These are phyloP conservation scores for Eutrigla gurnardus DNA, from an alignment of 2,797 vertebrate species.

Conservation along the genomic window DNA sequence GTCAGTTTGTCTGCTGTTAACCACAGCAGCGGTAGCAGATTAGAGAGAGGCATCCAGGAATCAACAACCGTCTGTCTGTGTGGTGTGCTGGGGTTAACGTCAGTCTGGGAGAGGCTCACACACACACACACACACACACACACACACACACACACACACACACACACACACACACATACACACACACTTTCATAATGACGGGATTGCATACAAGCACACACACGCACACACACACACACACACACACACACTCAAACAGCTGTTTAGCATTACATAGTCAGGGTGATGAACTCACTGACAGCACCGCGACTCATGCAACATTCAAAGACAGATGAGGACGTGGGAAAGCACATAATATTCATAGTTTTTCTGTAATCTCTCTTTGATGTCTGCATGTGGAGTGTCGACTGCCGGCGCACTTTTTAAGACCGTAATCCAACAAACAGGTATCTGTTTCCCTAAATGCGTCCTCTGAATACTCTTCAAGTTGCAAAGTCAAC, in stretches of 20 bases:
- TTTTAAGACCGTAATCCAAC: conserved; percentile 8
- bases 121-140: conserved; percentile 37
- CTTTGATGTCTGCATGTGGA: conserved; percentile 34
- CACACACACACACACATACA: conserved; percentile 28
- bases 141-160: conserved; percentile 57
- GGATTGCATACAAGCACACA: conserved; percentile 12
- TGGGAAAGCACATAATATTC: conserved; percentile 60
- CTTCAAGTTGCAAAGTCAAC: conserved; percentile 48
- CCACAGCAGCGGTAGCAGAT: conserved; percentile 65
- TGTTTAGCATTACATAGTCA: conserved; percentile 74
- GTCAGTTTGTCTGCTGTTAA: conserved; percentile 67
- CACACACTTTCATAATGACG: conserved; percentile 17
- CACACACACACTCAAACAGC: conserved; percentile 63
- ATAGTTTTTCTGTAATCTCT: conserved; percentile 36
- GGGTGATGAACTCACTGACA: conserved; percentile 78
- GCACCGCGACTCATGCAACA: conserved; percentile 65
- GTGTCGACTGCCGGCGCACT: not conserved
- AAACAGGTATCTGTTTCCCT: conserved; percentile 39
- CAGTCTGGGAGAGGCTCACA: conserved; percentile 61
- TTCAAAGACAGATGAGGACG: conserved; percentile 63
- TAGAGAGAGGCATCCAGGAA: conserved; percentile 75
- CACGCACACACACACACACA: conserved; percentile 31
- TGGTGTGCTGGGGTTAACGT: conserved; percentile 65
- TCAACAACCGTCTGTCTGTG: conserved; percentile 74
- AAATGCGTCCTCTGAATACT: not conserved